Evolutionary conservation across 2,797 vertebrate species (phyloP), one percentile per base, ranked within the genome.

Genomic region (Danio aesculapii): DNA sequence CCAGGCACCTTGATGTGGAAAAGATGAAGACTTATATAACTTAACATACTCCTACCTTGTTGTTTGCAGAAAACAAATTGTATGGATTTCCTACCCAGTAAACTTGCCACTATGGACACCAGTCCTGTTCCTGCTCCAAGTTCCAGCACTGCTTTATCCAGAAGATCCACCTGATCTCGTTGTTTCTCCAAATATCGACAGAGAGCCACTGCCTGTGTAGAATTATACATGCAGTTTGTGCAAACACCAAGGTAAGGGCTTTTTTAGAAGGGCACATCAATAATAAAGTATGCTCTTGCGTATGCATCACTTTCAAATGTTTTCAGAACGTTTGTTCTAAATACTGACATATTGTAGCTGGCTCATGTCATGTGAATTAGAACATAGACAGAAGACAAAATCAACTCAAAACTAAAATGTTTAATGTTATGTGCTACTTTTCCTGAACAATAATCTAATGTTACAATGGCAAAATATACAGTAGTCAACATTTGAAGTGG

Each of bases 51-150:
- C 11, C 1, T 44, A 47, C 12, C n/a, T 13, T 14, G 5, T 0
- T n/a, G 13, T 8, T 10, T 13, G 13, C 2, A 39, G 19, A 39
- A n/a, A 4, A 39, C 19, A 55, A 73, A 16, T 12, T 11, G 39
- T 59, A 19, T 16, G 3, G 30, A n/a, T 50, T 61, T 13, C 6
- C 1, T 66, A 99, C 98, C 98, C 75, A 99, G 92, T 85, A 99
- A 92, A 88, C 95, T 95, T 85, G 97, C 95, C 87, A 98, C 96
- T 21, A 96, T 95, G 77, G 98, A 98, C 84, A 98, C 91, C 68
- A 99, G 89, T 43, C 97, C 98, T 46, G 97, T 98, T 86, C 97
- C 98, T 66, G 97, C 97, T 62, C 97, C 97, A 2, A 99, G 92
- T 93, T 99, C 97, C 74, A 99, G 90, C 75, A 98, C 92, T 0